Conservation (phyloP, 2,113 vertebrate species). For the Indri indri region DNA sequence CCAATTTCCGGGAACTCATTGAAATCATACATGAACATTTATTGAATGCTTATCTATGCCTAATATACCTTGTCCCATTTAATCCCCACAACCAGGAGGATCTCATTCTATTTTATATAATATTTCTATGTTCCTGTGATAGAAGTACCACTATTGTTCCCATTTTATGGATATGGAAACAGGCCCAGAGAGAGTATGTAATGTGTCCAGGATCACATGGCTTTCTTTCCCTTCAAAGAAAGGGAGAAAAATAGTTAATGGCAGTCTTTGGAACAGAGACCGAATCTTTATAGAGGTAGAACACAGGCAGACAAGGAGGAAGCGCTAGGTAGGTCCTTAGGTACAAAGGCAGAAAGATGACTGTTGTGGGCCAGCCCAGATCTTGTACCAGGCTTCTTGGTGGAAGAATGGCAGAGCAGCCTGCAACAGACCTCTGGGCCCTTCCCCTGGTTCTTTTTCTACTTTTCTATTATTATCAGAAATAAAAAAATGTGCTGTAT, state of each 20-base stretch:
- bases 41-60: background rate
- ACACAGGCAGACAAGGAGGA: background rate
- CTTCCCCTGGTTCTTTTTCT: background rate
- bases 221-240: background rate
- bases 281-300: background rate
- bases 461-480: background rate
- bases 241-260: background rate
- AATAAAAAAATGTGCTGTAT: background rate
- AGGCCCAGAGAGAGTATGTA: background rate
- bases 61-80: background rate
- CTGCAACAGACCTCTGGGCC: rapidly evolving
- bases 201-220: background rate
- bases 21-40: background rate
- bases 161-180: background rate
- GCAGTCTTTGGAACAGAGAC: background rate
- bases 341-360: background rate
- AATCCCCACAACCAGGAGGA: background rate
- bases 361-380: background rate
- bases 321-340: background rate
- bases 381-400: background rate
- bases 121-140: background rate
- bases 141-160: background rate
- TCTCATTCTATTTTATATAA: background rate
- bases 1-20: background rate
- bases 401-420: background rate